Base-by-base conservation (phyloP, 2,797 vertebrate species). In the Petrocephalus schoutedeni region DNA sequence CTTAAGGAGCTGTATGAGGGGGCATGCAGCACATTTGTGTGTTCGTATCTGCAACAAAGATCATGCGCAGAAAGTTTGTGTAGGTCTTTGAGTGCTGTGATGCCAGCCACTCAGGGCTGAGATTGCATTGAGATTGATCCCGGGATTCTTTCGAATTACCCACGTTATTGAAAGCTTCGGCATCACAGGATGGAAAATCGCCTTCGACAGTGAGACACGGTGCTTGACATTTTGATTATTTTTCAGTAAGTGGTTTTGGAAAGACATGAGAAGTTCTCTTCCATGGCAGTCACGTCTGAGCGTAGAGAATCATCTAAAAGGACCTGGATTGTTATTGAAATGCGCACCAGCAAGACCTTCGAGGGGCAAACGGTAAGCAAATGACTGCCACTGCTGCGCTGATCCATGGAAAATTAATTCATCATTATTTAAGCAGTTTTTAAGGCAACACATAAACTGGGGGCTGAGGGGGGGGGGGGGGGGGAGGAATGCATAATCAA, bases 401-500 rank as follows among this genome's bases (percentile, higher is more conserved):
- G 71, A 74, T 36, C 71, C 71, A 74, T 74, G 36, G 71, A 74
- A 74, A 74, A 74, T 74, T 14, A 74, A 74, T 74, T 74, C 16
- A 36, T 74, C 82, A 84, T 51, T 84, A 53, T 53, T 53, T 53
- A 84, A 84, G 82, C 45, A 54, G 16, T 84, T 51, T 84, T 54
- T 84, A 53, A 53, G 19, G 82, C 21, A 14, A 51, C 51, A 53
- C 49, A 45, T 21, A 51, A 82, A 82, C 77, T n/a, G 61, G 23
- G 45, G 45, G 45, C 4, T 5, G 54, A 10, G 9, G 19, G 45
- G 2, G 3, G 19, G 9, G 19, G 45, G 2, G 3, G 8, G 21
- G 32, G 1, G 45, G 58, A 85, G 59, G 56, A 74, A 90, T 85
- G 58, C 67, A 87, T 61, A 86, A 67, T 71, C 87, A 54, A 64